phyloP scores from a whole-genome alignment of 2,888 invertebrate genomes.

The Leucophenga montana region DNA sequence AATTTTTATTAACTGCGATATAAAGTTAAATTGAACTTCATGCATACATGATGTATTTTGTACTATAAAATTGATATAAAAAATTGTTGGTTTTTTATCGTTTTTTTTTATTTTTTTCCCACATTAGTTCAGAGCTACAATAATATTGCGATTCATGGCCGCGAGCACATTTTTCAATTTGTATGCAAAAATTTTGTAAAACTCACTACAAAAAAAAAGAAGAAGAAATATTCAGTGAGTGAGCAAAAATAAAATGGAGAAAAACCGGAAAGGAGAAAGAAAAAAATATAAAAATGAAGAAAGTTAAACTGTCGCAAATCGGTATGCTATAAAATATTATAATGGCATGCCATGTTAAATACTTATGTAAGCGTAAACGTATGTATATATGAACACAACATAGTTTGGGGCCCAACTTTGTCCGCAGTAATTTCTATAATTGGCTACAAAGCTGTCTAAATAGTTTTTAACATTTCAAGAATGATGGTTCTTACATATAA shows the following conservation, averaged over 20 bases:
- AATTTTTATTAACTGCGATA: no score
- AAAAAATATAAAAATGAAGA: not conserved
- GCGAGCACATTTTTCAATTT: constrained; percentile 16
- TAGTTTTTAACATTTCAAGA: no score
- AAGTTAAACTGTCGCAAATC: constrained; percentile 12
- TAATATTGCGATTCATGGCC: constrained; percentile 6
- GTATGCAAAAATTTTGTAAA: constrained; percentile 17
- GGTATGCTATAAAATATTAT: not conserved
- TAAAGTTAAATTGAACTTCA: no score
- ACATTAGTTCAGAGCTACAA: not conserved
- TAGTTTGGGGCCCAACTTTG: no score
- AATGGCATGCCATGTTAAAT: no score
- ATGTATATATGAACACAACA: no score
- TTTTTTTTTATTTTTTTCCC: not conserved
- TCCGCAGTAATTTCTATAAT: no score
- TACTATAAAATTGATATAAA: no score
- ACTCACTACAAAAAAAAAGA: constrained; percentile 2
- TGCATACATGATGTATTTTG: no score
- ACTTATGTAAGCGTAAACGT: no score
- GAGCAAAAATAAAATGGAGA: constrained; percentile 5
- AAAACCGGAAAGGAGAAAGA: not conserved
- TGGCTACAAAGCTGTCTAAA: no score
- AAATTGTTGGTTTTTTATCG: not conserved
- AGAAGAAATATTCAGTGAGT: constrained; percentile 22
- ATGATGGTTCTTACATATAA: no score